phyloP scores from a whole-genome alignment of 2,797 vertebrate species.

The Dipus sagitta region DNA sequence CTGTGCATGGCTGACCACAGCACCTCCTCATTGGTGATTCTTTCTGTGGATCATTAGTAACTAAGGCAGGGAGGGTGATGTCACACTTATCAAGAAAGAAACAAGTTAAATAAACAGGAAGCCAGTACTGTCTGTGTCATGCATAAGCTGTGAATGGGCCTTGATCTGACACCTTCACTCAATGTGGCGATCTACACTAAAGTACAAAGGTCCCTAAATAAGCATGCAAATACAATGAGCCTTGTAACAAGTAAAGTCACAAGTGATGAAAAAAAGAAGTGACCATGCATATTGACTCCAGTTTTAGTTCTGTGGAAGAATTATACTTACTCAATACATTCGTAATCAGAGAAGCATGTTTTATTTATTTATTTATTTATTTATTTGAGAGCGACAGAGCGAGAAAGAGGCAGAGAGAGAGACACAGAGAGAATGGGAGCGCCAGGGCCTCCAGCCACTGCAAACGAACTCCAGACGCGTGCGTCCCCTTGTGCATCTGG shows the following conservation, averaged over 20 bases:
- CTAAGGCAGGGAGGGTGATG: not conserved
- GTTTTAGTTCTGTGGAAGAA: not conserved
- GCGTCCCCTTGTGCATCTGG: too few species aligned
- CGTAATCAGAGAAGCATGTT: not conserved
- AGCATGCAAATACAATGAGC: too few species aligned
- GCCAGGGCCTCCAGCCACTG: too few species aligned
- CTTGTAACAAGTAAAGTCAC: not conserved
- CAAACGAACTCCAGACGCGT: too few species aligned
- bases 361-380: too few species aligned
- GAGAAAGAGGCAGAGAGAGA: too few species aligned
- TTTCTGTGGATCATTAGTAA: too few species aligned
- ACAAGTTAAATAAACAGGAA: not conserved
- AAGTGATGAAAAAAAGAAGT: not conserved
- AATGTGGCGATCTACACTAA: accelerated
- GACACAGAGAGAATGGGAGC: too few species aligned
- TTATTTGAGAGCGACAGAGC: too few species aligned
- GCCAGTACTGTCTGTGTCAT: too few species aligned
- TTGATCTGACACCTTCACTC: not conserved
- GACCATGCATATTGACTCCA: not conserved
- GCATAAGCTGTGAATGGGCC: too few species aligned
- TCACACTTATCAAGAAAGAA: not conserved
- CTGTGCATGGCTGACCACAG: accelerated
- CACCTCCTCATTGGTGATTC: accelerated
- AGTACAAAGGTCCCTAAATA: not conserved
- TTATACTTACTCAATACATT: not conserved